phyloP scores from a whole-genome alignment of 2,888 invertebrate species.

The Drosophila rubida region DNA sequence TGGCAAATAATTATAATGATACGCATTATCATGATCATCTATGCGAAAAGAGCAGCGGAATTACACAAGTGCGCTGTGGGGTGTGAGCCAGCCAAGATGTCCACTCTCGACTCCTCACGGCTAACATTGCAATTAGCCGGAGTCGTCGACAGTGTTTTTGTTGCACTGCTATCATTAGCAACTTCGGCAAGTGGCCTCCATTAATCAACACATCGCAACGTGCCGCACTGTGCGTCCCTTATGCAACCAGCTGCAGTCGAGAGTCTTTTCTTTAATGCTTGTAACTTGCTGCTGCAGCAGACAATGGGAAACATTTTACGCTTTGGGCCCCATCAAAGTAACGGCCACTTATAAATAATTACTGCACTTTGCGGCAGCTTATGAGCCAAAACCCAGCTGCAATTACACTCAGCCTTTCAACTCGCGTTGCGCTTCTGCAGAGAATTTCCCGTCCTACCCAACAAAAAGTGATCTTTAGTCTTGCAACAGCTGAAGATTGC shows the following conservation, averaged over 20 bases:
- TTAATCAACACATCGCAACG: constrained; percentile 17
- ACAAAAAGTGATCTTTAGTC: not conserved
- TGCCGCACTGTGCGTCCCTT: constrained; percentile 28
- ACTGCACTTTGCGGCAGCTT: constrained; percentile 10
- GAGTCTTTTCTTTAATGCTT: not conserved
- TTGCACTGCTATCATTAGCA: constrained; percentile 7
- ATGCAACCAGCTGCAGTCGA: constrained; percentile 44
- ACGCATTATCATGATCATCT: constrained; percentile 9
- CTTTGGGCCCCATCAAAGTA: constrained; percentile 7
- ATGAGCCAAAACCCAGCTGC: not conserved
- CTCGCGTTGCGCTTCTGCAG: not conserved
- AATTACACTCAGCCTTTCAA: not conserved
- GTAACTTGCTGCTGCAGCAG: not conserved
- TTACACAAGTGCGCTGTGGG: not conserved
- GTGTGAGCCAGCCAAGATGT: not conserved
- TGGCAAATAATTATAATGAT: constrained; percentile 27
- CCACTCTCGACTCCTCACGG: not conserved
- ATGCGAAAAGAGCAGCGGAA: not conserved
- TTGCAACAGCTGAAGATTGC: not conserved
- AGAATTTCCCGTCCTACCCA: not conserved
- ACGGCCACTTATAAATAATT: constrained; percentile 32
- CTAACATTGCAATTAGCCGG: not conserved
- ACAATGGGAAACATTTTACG: constrained; percentile 36
- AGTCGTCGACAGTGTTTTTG: not conserved
- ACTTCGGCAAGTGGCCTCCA: constrained; percentile 15